phyloP scores from a whole-genome alignment of 2,113 vertebrate genomes.

The Epinephelus cyanopodus region DNA sequence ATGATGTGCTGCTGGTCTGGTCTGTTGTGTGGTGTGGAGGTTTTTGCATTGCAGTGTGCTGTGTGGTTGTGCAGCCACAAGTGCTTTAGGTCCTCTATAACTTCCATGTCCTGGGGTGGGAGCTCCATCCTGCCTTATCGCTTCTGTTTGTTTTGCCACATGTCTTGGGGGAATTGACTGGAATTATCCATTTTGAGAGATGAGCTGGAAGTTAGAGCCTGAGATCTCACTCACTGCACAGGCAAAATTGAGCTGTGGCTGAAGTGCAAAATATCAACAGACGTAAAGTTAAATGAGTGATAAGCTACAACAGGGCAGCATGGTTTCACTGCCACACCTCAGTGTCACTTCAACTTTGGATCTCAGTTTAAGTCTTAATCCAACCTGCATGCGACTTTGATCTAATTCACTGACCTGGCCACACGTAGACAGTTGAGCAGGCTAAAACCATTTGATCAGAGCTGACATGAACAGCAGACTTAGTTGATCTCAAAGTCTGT shows the following conservation, averaged over 20 bases:
- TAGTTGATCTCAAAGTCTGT: constrained; percentile 37
- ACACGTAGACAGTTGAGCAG: constrained; percentile 10
- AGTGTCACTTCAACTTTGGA: constrained; percentile 41
- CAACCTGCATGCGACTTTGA: constrained; percentile 13
- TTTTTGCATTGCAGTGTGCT: not conserved
- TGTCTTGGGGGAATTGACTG: constrained; percentile 2
- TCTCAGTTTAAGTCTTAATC: constrained; percentile 53
- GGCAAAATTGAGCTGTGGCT: not conserved
- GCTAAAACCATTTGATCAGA: constrained; percentile 52
- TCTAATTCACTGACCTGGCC: constrained; percentile 55
- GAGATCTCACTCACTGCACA: constrained; percentile 8
- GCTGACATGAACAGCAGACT: constrained; percentile 53
- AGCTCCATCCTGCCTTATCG: constrained; percentile 28
- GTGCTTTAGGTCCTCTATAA: constrained; percentile 1
- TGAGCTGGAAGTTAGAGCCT: not conserved
- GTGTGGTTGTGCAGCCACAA: not conserved
- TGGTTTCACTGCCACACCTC: not conserved
- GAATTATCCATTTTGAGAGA: constrained; percentile 9
- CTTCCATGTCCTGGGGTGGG: not conserved
- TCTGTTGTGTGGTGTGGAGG: not conserved
- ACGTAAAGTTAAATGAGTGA: constrained; percentile 20
- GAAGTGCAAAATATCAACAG: constrained; percentile 14
- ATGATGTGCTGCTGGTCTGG: too few relatives aligned
- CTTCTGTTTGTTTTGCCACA: constrained; percentile 34
- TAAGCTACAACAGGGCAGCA: not conserved